Evolutionary conservation across 2,113 vertebrate genomes (phyloP), one percentile per base, ranked within the genome.

Genomic region (Telmatochromis sp.): DNA sequence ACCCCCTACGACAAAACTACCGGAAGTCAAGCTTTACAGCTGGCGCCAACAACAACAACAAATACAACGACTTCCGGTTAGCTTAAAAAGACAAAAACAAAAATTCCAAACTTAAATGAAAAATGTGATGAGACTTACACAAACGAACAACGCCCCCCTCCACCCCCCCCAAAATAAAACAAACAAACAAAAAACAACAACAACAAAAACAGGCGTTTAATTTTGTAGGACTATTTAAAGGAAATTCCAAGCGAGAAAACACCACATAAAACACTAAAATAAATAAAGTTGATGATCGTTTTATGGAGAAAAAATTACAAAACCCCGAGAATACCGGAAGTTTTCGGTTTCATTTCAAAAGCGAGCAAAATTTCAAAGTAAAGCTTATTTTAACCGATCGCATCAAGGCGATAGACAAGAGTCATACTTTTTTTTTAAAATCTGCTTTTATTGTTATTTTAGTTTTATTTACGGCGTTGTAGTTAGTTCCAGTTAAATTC

Each of bases 61-160:
- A 9, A 15, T 1, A 79, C 2, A 4, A 6, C 11, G 0, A 83
- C 80, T 89, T 89, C 92, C 90, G 90, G 26, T 28, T 86, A 14
- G 7, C 31, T 15, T 9, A 35, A 47, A 28, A 7, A 75, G 23
- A 73, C 21, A 45, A 45, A 19, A 19, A 45, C 6, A 6, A 47
- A 17, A 28, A 28, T 17, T 47, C 14, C 21, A 47, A 28, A 47
- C 4, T 28, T 28, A 17, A 31, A 17, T 75, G 21, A 28, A 26
- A 31, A 78, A 9, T 12, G 15, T 19, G 14, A 17, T 19, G 40
- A 47, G 14, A 17, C n/a, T 40, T 70, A 40, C 37, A 65, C 31
- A 65, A 65, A 65, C 60, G 17, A 35, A 63, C 5, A 60, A 60
- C 57, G 2, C 28, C 57, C 9, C 54, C 28, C 14, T 0, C 3